phyloP scores from a whole-genome alignment of 1,140 invertebrate genomes.

The Panagrolaimus sp. region DNA sequence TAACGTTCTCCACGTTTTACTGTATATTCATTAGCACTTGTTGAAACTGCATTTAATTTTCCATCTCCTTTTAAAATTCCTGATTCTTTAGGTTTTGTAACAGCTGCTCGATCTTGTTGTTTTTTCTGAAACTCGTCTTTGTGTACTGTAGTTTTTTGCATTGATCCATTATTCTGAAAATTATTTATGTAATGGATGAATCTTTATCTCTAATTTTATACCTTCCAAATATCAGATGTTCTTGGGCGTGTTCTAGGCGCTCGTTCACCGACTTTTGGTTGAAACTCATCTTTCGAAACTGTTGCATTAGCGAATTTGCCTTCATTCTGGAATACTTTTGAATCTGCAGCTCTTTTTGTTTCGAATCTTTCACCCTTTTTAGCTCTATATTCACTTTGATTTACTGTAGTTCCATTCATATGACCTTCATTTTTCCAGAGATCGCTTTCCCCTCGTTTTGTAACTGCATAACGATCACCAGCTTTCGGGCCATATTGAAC shows the following conservation, averaged over 20 bases:
- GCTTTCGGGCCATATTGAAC: conserved; percentile 14
- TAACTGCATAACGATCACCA: conserved; percentile 35
- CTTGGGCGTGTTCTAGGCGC: conserved; percentile 10
- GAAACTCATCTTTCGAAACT: conserved; percentile 19
- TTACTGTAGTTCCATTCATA: conserved; percentile 27
- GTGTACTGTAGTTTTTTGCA: background rate
- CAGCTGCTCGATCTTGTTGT: background rate
- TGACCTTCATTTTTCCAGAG: conserved; percentile 28
- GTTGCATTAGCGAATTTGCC: conserved; percentile 26
- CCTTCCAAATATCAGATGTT: conserved; percentile 34
- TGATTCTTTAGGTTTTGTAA: conserved; percentile 1
- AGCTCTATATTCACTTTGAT: conserved; percentile 24
- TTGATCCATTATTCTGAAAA: conserved; percentile 13
- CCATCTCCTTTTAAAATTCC: conserved; percentile 7
- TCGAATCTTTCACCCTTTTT: conserved; percentile 32
- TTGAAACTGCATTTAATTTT: conserved; percentile 1
- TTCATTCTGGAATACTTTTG: conserved; percentile 30
- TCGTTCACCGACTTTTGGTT: conserved; percentile 26
- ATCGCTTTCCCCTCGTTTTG: conserved; percentile 16
- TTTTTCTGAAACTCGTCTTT: background rate
- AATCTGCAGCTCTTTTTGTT: conserved; percentile 21
- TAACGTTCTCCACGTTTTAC: background rate
- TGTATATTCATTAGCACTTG: background rate
- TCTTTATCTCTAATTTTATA: background rate
- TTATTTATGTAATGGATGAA: background rate